A percentile compares a stretch with the other conserved stretches of the same genome.
phyloP scores from a whole-genome alignment of 2,797 vertebrate species.

The Lagocephalus sceleratus region DNA sequence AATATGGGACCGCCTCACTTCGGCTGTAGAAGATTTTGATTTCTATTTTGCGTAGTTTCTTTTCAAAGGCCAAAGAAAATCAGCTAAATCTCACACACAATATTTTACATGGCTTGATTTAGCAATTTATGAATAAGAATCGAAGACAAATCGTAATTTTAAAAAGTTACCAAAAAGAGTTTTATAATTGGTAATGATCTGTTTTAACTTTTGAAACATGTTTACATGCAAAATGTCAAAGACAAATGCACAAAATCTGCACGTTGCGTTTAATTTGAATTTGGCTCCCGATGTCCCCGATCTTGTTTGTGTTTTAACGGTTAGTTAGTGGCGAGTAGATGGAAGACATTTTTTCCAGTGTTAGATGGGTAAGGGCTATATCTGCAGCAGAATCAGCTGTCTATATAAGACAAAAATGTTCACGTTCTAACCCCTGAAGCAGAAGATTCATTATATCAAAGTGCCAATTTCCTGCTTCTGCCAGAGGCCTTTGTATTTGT shows the following conservation, averaged over 20 bases:
- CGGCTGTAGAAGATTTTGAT: too few species aligned
- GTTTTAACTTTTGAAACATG: too few species aligned
- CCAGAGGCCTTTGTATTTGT: slow-evolving; percentile 53
- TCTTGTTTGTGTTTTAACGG: slow-evolving; percentile 22
- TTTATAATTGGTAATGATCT: background rate
- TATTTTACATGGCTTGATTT: too few species aligned
- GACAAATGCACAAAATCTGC: too few species aligned
- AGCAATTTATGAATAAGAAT: background rate
- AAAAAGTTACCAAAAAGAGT: slow-evolving; percentile 3
- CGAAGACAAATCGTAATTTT: background rate
- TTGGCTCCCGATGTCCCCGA: slow-evolving; percentile 1
- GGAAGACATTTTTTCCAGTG: slow-evolving; percentile 31
- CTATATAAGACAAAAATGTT: slow-evolving; percentile 4
- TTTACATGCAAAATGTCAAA: too few species aligned
- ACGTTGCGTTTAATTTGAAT: slow-evolving; percentile 7
- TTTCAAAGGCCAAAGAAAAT: too few species aligned
- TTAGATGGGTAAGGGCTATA: slow-evolving; percentile 63
- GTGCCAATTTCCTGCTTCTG: slow-evolving; percentile 57
- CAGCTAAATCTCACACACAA: too few species aligned
- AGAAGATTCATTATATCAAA: slow-evolving; percentile 39
- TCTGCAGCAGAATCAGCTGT: slow-evolving; percentile 20
- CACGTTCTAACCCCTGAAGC: slow-evolving; percentile 23
- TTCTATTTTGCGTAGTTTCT: too few species aligned
- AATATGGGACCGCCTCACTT: too few species aligned
- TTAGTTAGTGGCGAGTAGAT: slow-evolving; percentile 9